Conservation (phyloP, 2,888 invertebrate species). For the Dolomedes plantarius region DNA sequence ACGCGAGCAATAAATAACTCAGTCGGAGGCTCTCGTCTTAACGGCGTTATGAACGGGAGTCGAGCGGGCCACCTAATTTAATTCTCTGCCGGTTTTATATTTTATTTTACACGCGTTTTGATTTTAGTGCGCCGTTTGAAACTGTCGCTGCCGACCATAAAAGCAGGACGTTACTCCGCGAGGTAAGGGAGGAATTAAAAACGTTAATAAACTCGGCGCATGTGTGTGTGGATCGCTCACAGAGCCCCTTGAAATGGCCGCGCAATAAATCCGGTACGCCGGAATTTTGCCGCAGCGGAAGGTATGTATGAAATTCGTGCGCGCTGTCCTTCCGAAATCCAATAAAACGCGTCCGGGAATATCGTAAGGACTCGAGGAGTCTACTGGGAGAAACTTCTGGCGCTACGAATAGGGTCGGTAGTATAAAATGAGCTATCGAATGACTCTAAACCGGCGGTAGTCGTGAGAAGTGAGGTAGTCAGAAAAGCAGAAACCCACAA, state of each 20-base stretch:
- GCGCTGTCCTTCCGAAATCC: too few relatives aligned
- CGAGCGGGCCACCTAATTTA: conserved; percentile 50
- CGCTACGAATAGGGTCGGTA: too few relatives aligned
- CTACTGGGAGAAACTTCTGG: too few relatives aligned
- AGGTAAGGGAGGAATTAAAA: conserved; percentile 56
- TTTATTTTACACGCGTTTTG: conserved; percentile 70
- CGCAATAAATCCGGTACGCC: neutral
- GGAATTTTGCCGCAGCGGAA: neutral
- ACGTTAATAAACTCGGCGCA: conserved; percentile 65
- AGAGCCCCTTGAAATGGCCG: neutral
- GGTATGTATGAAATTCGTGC: conserved; percentile 11
- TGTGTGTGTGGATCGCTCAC: neutral
- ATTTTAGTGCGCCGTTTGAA: conserved; percentile 63
- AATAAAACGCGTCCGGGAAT: too few relatives aligned
- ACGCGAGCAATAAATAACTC: conserved; percentile 56
- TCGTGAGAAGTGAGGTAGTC: too few relatives aligned
- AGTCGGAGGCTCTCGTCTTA: conserved; percentile 40
- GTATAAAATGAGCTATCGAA: too few relatives aligned
- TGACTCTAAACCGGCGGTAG: too few relatives aligned
- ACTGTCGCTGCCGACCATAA: conserved; percentile 48
- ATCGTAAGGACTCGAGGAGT: too few relatives aligned
- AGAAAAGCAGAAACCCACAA: too few relatives aligned
- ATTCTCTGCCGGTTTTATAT: conserved; percentile 63
- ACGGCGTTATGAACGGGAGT: conserved; percentile 25
- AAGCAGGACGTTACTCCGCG: conserved; percentile 31